phyloP scores from a whole-genome alignment of 1,140 invertebrate genomes.

The Arion vulgaris region DNA sequence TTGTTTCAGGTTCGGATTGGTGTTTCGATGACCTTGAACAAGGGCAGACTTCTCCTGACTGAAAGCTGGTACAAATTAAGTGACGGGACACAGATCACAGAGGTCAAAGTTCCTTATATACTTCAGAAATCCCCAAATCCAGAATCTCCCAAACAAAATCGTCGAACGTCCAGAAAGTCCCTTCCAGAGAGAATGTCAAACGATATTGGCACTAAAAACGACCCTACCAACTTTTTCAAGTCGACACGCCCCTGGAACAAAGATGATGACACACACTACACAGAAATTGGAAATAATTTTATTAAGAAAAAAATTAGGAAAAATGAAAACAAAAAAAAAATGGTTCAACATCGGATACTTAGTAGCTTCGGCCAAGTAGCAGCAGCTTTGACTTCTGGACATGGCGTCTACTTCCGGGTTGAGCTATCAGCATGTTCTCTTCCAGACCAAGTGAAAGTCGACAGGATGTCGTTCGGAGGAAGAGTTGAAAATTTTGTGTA shows the following conservation, averaged over 20 bases:
- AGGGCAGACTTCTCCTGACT: slow-evolving; percentile 13
- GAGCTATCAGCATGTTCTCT: slow-evolving; percentile 19
- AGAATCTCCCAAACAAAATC: background rate
- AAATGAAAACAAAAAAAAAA: background rate
- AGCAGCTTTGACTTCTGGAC: background rate
- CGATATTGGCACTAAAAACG: background rate
- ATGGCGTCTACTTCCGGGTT: slow-evolving; percentile 5
- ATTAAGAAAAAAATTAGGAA: background rate
- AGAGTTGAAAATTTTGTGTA: slow-evolving; percentile 12
- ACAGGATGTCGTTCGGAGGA: slow-evolving; percentile 1
- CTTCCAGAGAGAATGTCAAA: background rate
- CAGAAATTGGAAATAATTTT: background rate
- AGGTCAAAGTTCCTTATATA: slow-evolving; percentile 26
- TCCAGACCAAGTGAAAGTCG: slow-evolving; percentile 5
- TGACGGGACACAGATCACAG: slow-evolving; percentile 3
- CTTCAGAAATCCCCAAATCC: background rate
- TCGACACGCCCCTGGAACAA: background rate
- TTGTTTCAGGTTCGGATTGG: slow-evolving; percentile 24
- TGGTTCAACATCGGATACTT: background rate
- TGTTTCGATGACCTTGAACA: slow-evolving; percentile 22
- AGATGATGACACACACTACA: background rate
- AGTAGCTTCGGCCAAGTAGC: background rate
- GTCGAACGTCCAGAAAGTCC: too few species aligned
- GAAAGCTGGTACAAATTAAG: slow-evolving; percentile 30
- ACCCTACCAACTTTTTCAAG: too few species aligned